A percentile compares a stretch with the other conserved stretches of the same genome.
These are phyloP conservation scores for Eupithecia subfuscata DNA, from an alignment of 2,888 invertebrate genomes.

Conservation along the genomic window DNA sequence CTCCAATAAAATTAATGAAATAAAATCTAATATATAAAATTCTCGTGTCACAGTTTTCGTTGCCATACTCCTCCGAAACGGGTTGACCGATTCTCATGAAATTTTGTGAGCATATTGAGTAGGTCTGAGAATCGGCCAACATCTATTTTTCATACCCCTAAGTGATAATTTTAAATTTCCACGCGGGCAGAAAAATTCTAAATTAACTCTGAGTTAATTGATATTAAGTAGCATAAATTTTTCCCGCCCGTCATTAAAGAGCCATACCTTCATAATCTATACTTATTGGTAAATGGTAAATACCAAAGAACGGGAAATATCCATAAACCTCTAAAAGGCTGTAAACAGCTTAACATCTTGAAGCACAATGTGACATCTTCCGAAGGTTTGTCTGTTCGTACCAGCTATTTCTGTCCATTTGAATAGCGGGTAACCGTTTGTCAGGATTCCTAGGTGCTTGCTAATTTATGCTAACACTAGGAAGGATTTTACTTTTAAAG, in stretches of 20 bases:
- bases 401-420: slow-evolving; percentile 28
- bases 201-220: not conserved
- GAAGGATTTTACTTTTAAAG: slow-evolving; percentile 12
- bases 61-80: no score
- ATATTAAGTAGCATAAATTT: not conserved
- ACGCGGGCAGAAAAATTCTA: no score
- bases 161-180: no score
- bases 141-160: no score
- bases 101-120: no score
- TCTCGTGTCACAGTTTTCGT: no score
- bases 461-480: slow-evolving; percentile 27
- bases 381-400: slow-evolving; percentile 17
- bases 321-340: slow-evolving; percentile 27
- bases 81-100: no score
- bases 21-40: no score
- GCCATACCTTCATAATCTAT: not conserved
- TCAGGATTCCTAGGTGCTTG: slow-evolving; percentile 24
- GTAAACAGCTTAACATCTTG: slow-evolving; percentile 21
- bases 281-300: not conserved
- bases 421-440: slow-evolving; percentile 36
- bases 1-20: not conserved
- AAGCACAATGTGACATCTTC: slow-evolving; percentile 37
- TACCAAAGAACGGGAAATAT: slow-evolving; percentile 10
- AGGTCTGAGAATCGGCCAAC: no score
- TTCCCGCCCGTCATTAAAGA: not conserved